A percentile compares a stretch with the other conserved stretches of the same genome.
Evolutionary conservation across 2,797 vertebrate genomes (phyloP).

Genomic region (Falco peregrinus): DNA sequence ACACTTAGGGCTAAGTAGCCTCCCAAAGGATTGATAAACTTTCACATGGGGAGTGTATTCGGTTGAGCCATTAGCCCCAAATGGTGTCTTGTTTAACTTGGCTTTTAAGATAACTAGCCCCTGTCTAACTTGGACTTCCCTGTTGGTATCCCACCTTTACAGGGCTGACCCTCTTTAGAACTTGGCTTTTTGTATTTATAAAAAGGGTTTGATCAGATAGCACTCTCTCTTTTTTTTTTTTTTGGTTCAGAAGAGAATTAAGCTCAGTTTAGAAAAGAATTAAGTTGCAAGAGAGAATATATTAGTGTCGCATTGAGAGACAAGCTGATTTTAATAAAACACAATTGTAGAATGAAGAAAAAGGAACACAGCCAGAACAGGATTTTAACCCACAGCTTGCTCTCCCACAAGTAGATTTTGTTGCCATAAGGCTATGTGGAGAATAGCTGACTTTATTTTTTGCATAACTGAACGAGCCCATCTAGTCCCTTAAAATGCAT

Average conservation of each 20-base stretch:
- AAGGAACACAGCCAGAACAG: constrained; percentile 18
- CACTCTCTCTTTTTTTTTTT: background rate
- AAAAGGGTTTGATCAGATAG: constrained; percentile 66
- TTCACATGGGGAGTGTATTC: constrained; percentile 49
- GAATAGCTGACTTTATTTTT: constrained; percentile 29
- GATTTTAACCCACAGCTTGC: constrained; percentile 50
- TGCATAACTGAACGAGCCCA: background rate
- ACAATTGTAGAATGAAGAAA: constrained; percentile 36
- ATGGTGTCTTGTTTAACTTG: constrained; percentile 70
- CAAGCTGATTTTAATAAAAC: constrained; percentile 65
- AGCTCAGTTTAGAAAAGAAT: constrained; percentile 48
- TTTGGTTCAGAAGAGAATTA: background rate
- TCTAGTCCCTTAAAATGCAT: constrained; percentile 49
- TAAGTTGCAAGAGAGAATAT: constrained; percentile 51
- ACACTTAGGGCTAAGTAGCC: constrained; percentile 62
- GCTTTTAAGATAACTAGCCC: constrained; percentile 59
- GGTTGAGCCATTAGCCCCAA: constrained; percentile 55
- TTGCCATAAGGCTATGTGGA: constrained; percentile 11
- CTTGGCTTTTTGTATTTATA: constrained; percentile 46
- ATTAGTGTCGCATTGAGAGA: constrained; percentile 34
- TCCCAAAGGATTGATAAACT: constrained; percentile 69
- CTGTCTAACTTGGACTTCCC: constrained; percentile 59
- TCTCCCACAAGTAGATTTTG: constrained; percentile 28
- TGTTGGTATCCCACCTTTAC: constrained; percentile 61
- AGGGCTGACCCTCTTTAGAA: constrained; percentile 41